Conservation (phyloP, 2,888 invertebrate species). For the Tetropium fuscum region DNA sequence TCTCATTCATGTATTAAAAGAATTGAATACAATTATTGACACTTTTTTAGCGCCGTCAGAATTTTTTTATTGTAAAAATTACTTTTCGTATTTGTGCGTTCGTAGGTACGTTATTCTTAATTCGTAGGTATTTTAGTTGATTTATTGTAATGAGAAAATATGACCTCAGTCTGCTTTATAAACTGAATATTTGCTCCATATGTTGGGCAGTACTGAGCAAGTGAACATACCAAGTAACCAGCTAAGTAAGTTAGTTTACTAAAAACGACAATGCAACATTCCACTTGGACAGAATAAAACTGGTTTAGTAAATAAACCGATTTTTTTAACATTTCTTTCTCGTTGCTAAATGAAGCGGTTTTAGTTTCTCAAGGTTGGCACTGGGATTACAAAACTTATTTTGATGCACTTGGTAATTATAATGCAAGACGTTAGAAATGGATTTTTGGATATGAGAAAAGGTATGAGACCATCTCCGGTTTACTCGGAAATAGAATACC, state of each 20-base stretch:
- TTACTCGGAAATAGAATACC: too few species aligned
- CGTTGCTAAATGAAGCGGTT: slow-evolving; percentile 13
- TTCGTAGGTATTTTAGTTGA: too few species aligned
- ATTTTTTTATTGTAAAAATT: too few species aligned
- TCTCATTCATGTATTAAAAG: too few species aligned
- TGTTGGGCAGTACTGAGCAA: slow-evolving; percentile 21
- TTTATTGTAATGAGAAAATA: too few species aligned
- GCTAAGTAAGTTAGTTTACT: slow-evolving; percentile 16
- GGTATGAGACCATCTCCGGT: too few species aligned
- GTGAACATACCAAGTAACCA: slow-evolving; percentile 14
- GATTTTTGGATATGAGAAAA: too few species aligned
- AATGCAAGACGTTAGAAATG: slow-evolving; percentile 1
- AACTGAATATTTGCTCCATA: slow-evolving; percentile 24
- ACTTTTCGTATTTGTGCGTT: too few species aligned
- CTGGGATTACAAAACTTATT: slow-evolving; percentile 9
- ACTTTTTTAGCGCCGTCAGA: too few species aligned
- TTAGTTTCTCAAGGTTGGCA: slow-evolving; percentile 25
- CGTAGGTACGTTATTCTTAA: too few species aligned
- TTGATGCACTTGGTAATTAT: slow-evolving; percentile 15
- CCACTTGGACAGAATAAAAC: slow-evolving; percentile 21
- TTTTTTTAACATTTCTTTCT: slow-evolving; percentile 19
- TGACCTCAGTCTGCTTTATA: too few species aligned
- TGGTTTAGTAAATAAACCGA: slow-evolving; percentile 22
- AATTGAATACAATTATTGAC: too few species aligned
- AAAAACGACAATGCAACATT: slow-evolving; percentile 24